Base-by-base conservation (phyloP, 2,888 invertebrate genomes). In the Omphaloscelis lunosa region DNA sequence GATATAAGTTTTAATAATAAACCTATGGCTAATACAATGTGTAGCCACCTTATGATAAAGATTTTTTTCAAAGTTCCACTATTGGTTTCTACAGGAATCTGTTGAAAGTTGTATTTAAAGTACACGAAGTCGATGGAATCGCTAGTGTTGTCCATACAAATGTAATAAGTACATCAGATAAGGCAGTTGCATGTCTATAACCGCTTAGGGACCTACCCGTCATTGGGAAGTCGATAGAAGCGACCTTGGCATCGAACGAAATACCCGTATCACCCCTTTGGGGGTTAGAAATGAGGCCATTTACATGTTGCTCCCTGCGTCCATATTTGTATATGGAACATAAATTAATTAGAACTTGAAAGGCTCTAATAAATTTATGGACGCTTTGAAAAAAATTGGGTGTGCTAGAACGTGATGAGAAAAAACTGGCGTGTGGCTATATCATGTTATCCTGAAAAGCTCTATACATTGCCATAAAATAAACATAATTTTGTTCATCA, bases 161-260 rank as follows among this genome's bases (percentile, higher is more conserved):
- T 27, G 45, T 74, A 56, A 66, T 59, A n/a, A n/a, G n/a, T n/a
- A 53, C 59, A 74, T 74, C n/a, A 79, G 63, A 51, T 41, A 74
- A 61, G 56, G 12, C 27, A 61, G 15, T 79, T 41, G 79, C 83
- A 65, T 79, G 82, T 79, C 58, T 79, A 59, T 53, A 53, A 34
- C 41, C 71, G 58, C 34, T 79, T 72, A 58, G 82, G 83, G 79
- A 75, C 41, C 34, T 56, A 74, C 23, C 59, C 9, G 12, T 61
- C 75, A 62, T 58, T 61, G 48, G 48, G 17, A 72, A 83, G 79
- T 82, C 79, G 71, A 82, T 83, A 58, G 12, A 11, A 23, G 23
- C 4, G 51, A 62, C 82, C 82, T 82, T 82, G 82, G 75, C 79
- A 69, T 79, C 75, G 17, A 53, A 34, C 17, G 20, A 29, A 66